phyloP scores from a whole-genome alignment of 2,888 invertebrate species.

The Elmis aenea region DNA sequence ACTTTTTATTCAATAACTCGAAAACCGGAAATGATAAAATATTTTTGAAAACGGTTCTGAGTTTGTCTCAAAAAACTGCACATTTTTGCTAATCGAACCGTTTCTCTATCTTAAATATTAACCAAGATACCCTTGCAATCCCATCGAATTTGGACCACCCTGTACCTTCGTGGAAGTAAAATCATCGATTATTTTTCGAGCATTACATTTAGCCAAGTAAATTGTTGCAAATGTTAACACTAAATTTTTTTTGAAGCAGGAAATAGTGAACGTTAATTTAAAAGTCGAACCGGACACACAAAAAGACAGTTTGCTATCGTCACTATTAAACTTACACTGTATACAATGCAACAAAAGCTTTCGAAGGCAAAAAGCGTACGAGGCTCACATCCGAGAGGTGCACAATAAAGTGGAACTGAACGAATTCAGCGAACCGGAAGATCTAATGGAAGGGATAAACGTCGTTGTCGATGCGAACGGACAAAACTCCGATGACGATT shows the following conservation, averaged over 20 bases:
- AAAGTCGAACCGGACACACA: constrained; percentile 14
- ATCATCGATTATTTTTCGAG: too few relatives aligned
- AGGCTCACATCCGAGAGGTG: constrained; percentile 56
- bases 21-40: too few relatives aligned
- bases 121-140: too few relatives aligned
- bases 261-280: constrained; percentile 14
- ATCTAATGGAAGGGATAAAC: constrained; percentile 79
- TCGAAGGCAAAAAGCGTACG: constrained; percentile 59
- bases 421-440: constrained; percentile 82
- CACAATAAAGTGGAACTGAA: constrained; percentile 55
- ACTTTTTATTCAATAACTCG: too few relatives aligned
- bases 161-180: too few relatives aligned
- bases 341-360: constrained; percentile 53
- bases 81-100: too few relatives aligned
- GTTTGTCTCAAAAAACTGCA: too few relatives aligned
- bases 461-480: constrained; percentile 62
- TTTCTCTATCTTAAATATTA: too few relatives aligned
- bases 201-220: too few relatives aligned
- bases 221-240: too few relatives aligned
- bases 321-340: constrained; percentile 40
- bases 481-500: constrained; percentile 32
- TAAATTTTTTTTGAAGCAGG: constrained; percentile 8
- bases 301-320: constrained; percentile 34
- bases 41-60: too few relatives aligned
- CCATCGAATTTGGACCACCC: too few relatives aligned